A percentile compares a stretch with the other conserved stretches of the same genome.
phyloP scores from a whole-genome alignment of 2,113 vertebrate species.

The Arizona elegans region DNA sequence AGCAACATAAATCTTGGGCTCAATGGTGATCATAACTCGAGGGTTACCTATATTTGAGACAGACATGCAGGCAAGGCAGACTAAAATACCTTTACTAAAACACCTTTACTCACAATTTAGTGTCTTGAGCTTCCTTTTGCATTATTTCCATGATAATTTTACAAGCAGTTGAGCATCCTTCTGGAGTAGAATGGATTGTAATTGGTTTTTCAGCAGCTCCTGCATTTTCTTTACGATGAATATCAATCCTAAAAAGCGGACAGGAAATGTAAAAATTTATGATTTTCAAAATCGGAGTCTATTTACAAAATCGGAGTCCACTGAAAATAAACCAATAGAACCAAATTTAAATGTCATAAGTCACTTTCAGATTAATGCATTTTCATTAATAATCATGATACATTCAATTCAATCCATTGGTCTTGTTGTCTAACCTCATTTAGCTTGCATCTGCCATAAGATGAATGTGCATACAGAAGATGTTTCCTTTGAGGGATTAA shows the following conservation, averaged over 20 bases:
- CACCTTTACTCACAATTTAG: slow-evolving; percentile 88
- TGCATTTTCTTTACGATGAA: slow-evolving; percentile 97
- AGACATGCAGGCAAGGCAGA: not conserved
- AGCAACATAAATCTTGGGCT: too few species aligned
- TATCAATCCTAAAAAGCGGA: slow-evolving; percentile 84
- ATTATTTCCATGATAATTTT: slow-evolving; percentile 98
- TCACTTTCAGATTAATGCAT: not conserved
- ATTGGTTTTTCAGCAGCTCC: slow-evolving; percentile 97
- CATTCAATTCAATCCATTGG: not conserved
- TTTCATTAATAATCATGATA: not conserved
- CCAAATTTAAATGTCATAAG: not conserved
- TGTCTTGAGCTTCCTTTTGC: slow-evolving; percentile 97
- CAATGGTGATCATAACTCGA: too few species aligned
- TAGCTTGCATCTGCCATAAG: not conserved
- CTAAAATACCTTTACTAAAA: slow-evolving; percentile 6
- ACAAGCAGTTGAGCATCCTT: slow-evolving; percentile 92
- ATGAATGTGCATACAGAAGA: not conserved
- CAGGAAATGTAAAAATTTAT: slow-evolving; percentile 1
- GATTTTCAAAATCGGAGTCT: not conserved
- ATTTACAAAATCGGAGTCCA: not conserved
- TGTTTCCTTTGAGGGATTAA: not conserved
- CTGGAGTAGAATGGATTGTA: slow-evolving; percentile 94
- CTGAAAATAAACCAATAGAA: not conserved
- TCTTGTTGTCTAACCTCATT: not conserved
- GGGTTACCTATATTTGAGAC: too few species aligned